These are phyloP conservation scores for Danaus plexippus DNA, from an alignment of 1,140 invertebrate genomes.

Conservation along the genomic window DNA sequence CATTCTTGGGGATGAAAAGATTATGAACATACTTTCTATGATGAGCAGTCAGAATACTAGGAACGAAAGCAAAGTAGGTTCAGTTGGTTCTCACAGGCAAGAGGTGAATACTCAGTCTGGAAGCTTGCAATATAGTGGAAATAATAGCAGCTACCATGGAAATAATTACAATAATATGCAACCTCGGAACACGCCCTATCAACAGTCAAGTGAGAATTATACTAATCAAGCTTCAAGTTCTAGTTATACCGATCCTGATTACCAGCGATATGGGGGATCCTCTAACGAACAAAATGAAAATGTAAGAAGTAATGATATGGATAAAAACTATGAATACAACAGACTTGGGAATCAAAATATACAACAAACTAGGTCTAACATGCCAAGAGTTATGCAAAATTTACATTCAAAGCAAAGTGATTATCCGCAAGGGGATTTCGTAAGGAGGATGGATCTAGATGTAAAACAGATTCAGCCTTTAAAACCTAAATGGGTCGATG, in stretches of 20 bases:
- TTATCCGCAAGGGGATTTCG: constrained; percentile 21
- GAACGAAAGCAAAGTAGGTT: no score
- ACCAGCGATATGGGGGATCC: constrained; percentile 16
- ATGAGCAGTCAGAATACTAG: constrained; percentile 39
- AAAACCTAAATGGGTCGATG: constrained; percentile 52
- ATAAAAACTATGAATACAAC: constrained; percentile 31
- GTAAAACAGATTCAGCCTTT: constrained; percentile 19
- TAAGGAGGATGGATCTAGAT: constrained; percentile 17
- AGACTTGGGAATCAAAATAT: constrained; percentile 24
- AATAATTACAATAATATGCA: constrained; percentile 18
- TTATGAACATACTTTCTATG: constrained; percentile 74
- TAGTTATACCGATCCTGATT: constrained; percentile 11
- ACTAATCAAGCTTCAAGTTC: constrained; percentile 14
- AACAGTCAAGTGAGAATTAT: constrained; percentile 21
- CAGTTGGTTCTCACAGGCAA: neutral
- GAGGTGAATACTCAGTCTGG: neutral
- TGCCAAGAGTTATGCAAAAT: constrained; percentile 15
- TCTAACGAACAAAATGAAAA: constrained; percentile 20
- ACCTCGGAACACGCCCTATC: constrained; percentile 16
- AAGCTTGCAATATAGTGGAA: constrained; percentile 25
- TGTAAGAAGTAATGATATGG: constrained; percentile 18
- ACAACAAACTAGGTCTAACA: constrained; percentile 13
- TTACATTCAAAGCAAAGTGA: constrained; percentile 18
- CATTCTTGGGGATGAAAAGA: constrained; percentile 74
- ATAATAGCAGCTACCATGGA: constrained; percentile 20